Conservation (phyloP, 1,140 invertebrate genomes). For the Zaprionus africanus region DNA sequence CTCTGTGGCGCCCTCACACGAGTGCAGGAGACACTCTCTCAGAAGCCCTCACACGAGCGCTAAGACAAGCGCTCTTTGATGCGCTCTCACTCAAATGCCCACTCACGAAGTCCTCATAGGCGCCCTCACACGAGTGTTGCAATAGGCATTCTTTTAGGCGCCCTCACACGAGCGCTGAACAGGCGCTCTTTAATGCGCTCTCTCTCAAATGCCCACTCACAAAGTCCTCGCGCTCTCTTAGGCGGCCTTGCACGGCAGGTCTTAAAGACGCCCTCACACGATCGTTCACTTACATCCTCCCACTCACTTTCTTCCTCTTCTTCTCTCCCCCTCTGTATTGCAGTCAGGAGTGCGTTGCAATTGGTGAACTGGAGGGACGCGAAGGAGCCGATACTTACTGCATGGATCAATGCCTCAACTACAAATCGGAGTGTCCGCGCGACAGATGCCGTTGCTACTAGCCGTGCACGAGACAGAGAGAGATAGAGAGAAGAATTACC, state of each 20-base stretch:
- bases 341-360: slow-evolving; percentile 91
- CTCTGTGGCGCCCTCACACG: too few relatives aligned
- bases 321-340: not conserved
- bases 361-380: slow-evolving; percentile 89
- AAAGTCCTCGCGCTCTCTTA: not conserved
- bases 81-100: too few relatives aligned
- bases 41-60: not conserved
- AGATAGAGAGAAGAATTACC: slow-evolving; percentile 7
- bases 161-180: not conserved
- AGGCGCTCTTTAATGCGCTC: too few relatives aligned
- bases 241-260: not conserved
- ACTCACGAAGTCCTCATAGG: too few relatives aligned
- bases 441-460: slow-evolving; percentile 90
- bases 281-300: not conserved
- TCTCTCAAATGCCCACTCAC: too few relatives aligned
- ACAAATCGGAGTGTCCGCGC: slow-evolving; percentile 89
- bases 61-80: not conserved
- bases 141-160: not conserved
- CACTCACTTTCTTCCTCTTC: not conserved
- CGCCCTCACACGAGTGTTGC: not conserved
- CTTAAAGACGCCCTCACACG: not conserved
- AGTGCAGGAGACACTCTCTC: too few relatives aligned
- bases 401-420: slow-evolving; percentile 92
- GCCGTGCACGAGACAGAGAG: not conserved
- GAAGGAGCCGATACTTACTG: slow-evolving; percentile 92